phyloP scores from a whole-genome alignment of 2,113 vertebrate genomes.

The Gobius niger region DNA sequence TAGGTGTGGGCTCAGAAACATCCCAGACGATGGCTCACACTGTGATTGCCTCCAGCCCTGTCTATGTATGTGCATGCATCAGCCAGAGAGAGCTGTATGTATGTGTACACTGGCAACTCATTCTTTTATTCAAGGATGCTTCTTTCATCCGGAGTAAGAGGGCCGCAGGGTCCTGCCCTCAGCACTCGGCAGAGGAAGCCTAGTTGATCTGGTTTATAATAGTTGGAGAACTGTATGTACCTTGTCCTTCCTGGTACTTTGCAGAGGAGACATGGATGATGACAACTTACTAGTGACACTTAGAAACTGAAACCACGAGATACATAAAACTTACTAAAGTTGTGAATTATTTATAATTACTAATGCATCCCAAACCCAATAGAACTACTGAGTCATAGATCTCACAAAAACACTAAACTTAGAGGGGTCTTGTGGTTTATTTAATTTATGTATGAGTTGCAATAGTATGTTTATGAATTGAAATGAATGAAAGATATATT shows the following conservation, averaged over 20 bases:
- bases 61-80: conserved; percentile 62
- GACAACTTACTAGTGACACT: too few relatives aligned
- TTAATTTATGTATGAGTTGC: too few relatives aligned
- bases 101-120: conserved; percentile 84
- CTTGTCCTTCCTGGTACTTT: conserved; percentile 57
- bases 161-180: conserved; percentile 70
- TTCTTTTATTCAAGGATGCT: conserved; percentile 79
- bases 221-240: conserved; percentile 56
- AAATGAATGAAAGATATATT: too few relatives aligned
- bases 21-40: conserved; percentile 78
- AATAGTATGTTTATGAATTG: too few relatives aligned
- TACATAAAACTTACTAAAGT: too few relatives aligned
- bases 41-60: conserved; percentile 85
- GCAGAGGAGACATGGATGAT: conserved; percentile 36
- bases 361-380: too few relatives aligned
- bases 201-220: conserved; percentile 68
- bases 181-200: conserved; percentile 67
- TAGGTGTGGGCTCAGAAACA: conserved; percentile 63
- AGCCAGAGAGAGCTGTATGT: conserved; percentile 59
- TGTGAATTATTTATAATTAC: too few relatives aligned
- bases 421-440: too few relatives aligned
- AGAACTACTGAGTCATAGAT: too few relatives aligned
- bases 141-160: conserved; percentile 80
- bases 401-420: too few relatives aligned
- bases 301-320: too few relatives aligned